Evolutionary conservation across 2,888 invertebrate species (phyloP).

Genomic region (Orchesella flavescens): DNA sequence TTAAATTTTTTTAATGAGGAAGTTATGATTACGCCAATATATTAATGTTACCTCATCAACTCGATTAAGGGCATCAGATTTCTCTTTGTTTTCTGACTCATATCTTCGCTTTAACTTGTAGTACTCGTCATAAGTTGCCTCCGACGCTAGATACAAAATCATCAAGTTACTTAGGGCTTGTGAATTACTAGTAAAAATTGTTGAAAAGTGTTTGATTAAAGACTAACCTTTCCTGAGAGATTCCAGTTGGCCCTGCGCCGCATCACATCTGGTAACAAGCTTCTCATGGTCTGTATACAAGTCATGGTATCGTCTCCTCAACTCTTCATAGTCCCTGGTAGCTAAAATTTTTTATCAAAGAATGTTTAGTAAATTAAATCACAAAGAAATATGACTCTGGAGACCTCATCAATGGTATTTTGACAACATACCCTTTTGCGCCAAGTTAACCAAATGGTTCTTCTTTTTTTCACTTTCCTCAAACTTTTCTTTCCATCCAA

Average conservation of each 20-base stretch:
- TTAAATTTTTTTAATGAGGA: no score
- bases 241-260: conserved; percentile 76
- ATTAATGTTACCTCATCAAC: conserved; percentile 70
- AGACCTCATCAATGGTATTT: not conserved
- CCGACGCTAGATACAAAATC: conserved; percentile 77
- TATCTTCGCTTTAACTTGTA: conserved; percentile 84
- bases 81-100: conserved; percentile 83
- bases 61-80: conserved; percentile 68
- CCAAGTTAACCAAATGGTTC: conserved; percentile 80
- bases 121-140: conserved; percentile 83
- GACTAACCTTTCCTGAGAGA: conserved; percentile 75
- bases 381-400: no score
- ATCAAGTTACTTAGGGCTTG: conserved; percentile 2
- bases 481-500: conserved; percentile 80
- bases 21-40: no score
- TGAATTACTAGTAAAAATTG: no score
- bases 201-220: no score
- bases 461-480: conserved; percentile 83
- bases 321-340: conserved; percentile 79
- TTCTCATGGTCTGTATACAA: conserved; percentile 78
- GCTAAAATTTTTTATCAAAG: conserved; percentile 76
- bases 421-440: conserved; percentile 80
- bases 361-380: no score
- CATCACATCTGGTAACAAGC: conserved; percentile 79
- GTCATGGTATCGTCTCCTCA: conserved; percentile 79